phyloP scores from a whole-genome alignment of 2,113 vertebrate genomes.

The Chionomys nivalis region DNA sequence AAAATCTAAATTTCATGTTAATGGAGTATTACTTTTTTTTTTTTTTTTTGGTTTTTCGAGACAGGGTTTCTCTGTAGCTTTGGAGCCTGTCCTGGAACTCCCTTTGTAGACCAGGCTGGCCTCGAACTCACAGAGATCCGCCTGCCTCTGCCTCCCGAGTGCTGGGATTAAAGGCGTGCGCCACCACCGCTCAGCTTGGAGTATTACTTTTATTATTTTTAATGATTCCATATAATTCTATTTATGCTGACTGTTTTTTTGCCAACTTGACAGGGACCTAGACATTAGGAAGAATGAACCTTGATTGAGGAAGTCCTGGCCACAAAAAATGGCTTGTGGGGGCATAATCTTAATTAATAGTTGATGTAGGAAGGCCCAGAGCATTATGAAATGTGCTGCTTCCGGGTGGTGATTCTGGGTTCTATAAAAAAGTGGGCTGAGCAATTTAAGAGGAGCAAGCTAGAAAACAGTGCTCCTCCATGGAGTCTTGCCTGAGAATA shows the following conservation, averaged over 20 bases:
- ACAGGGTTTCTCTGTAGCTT: no score
- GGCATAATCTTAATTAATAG: background rate
- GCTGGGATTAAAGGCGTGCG: no score
- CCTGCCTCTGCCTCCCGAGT: no score
- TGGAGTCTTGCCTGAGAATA: background rate
- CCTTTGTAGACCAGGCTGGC: no score
- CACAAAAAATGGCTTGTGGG: background rate
- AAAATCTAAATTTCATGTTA: slow-evolving; percentile 21
- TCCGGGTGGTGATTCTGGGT: background rate
- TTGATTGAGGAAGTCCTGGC: background rate
- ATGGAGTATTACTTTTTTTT: slow-evolving; percentile 21
- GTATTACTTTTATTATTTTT: slow-evolving; percentile 24
- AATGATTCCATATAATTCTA: background rate
- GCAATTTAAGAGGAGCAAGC: background rate
- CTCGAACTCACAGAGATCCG: no score
- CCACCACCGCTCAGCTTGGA: no score
- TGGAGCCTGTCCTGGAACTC: no score
- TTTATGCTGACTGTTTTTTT: background rate
- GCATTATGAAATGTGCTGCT: background rate
- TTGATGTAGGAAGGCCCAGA: background rate
- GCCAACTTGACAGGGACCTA: background rate
- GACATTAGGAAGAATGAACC: background rate
- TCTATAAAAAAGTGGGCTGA: background rate
- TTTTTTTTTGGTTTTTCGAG: no score
- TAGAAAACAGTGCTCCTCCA: background rate